Base-by-base conservation (phyloP, 2,113 vertebrate species). In the Sclerurus mexicanus region DNA sequence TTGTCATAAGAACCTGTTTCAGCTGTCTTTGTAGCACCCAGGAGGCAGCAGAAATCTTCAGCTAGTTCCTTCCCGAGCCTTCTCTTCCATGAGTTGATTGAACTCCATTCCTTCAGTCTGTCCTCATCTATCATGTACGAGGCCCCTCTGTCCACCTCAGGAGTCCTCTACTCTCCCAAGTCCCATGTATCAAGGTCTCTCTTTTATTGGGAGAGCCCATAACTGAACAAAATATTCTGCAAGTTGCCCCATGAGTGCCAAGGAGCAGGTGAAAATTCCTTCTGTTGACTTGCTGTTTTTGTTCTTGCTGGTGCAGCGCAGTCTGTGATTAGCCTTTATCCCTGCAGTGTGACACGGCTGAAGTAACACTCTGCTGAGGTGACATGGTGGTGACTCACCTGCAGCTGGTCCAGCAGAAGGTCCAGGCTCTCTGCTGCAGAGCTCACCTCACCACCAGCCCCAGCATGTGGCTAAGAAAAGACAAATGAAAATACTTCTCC, bases 361-460 rank as follows among this genome's bases (percentile, higher is more conserved):
- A 49, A n/a, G n/a, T 63, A 58, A 31, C 67, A 37, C 59, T 87
- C n/a, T 28, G 27, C 44, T 47, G 40, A 20, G n/a, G 47, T 77
- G 63, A 20, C 79, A 49, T 0, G 0, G 66, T 81, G 66, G 60
- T 88, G 55, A 11, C 39, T 83, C 0, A 0, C 14, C 52, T 80
- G 47, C 76, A 16, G 1, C n/a, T 69, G 9, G 9, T 74, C 58
- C 79, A 19, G 33, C 49, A 37, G 35, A 60, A 37, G 17, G 33
- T 83, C 56, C 56, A 42, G 31, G 7, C 66, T 60, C 12, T 75
- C 12, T 66, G n/a, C 50, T 33, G 47, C 47, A 73, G 64, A 55
- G 19, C 9, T 67, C 6, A 10, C 24, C n/a, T 59, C 53, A 52
- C 39, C 47, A 30, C 17, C 67, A 53, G 42, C 58, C 28, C 31